Conservation (phyloP, 2,113 vertebrate genomes). For the Ammospiza nelsoni region DNA sequence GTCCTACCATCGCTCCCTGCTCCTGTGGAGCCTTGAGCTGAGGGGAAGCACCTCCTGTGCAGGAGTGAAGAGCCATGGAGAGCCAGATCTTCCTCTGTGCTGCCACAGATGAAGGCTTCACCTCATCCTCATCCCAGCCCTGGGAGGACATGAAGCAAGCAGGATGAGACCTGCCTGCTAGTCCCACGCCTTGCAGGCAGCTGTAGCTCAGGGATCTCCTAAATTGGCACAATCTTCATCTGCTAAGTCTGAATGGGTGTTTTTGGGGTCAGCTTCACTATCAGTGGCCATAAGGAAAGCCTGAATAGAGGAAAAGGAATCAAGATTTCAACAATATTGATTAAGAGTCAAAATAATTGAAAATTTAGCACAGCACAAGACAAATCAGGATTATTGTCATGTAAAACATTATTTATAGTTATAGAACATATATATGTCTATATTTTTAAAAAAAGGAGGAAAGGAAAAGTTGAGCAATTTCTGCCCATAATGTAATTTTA, state of each 20-base stretch:
- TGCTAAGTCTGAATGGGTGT: neutral
- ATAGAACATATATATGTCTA: neutral
- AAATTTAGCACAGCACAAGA: neutral
- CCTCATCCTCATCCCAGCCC: neutral
- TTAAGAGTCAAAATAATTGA: neutral
- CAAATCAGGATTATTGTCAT: neutral
- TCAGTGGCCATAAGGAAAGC: fast-evolving
- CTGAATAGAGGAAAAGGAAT: neutral
- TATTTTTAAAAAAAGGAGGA: no score
- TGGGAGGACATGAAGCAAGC: neutral
- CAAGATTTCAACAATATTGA: neutral
- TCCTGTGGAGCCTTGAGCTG: fast-evolving
- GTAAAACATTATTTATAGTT: neutral
- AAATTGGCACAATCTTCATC: neutral
- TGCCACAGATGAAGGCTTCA: neutral
- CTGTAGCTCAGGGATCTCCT: neutral
- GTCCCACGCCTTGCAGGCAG: neutral
- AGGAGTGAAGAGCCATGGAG: neutral
- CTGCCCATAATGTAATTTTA: neutral
- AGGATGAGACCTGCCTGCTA: neutral
- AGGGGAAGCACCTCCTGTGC: neutral
- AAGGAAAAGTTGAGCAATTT: neutral
- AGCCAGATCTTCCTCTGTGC: fast-evolving
- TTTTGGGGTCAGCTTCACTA: neutral
- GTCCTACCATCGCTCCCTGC: fast-evolving